phyloP scores from a whole-genome alignment of 1,140 invertebrate species.

The Diuraphis noxia region DNA sequence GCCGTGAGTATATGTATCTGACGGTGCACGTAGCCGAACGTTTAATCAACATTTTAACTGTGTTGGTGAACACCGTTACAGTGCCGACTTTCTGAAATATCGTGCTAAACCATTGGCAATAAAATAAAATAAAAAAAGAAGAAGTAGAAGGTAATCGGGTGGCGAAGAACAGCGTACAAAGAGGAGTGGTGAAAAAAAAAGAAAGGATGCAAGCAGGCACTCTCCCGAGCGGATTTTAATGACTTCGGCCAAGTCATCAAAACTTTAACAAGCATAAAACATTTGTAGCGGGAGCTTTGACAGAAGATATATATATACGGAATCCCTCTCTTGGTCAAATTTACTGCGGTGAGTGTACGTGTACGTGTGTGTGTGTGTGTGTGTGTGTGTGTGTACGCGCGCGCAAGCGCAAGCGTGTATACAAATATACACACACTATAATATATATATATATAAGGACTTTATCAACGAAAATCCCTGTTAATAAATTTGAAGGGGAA shows the following conservation, averaged over 20 bases:
- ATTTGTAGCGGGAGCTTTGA: constrained; percentile 4
- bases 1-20: neutral
- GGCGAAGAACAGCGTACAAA: neutral
- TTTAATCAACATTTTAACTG: neutral
- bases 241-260: constrained; percentile 29
- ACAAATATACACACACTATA: neutral
- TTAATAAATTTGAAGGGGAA: constrained; percentile 37
- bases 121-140: neutral
- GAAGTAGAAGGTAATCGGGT: no score
- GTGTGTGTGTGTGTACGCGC: no score
- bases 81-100: neutral
- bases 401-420: no score
- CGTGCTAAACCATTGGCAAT: neutral
- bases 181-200: neutral
- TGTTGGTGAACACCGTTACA: neutral
- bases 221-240: constrained; percentile 16
- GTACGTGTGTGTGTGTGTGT: no score
- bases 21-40: neutral
- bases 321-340: neutral
- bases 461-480: constrained; percentile 22
- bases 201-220: neutral
- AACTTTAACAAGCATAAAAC: constrained; percentile 49
- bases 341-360: neutral
- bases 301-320: neutral
- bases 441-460: neutral